These are phyloP conservation scores for Perithous albicinctus DNA, from an alignment of 2,888 invertebrate species.

Conservation along the genomic window DNA sequence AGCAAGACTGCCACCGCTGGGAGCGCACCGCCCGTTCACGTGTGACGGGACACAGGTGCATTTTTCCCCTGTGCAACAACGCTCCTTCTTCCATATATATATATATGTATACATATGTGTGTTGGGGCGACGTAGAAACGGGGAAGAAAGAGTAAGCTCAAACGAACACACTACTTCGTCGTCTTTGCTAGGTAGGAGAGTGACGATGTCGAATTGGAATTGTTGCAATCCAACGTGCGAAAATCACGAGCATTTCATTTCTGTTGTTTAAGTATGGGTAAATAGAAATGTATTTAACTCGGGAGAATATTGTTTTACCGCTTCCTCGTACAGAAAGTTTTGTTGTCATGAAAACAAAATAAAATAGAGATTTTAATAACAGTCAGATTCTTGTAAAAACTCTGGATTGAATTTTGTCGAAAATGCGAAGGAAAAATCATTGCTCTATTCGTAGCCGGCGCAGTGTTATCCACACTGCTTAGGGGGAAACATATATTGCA, in stretches of 20 bases:
- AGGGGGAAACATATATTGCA: too few species aligned
- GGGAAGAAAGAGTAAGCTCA: constrained; percentile 24
- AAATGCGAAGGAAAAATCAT: too few species aligned
- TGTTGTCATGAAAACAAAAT: too few species aligned
- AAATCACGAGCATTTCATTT: constrained; percentile 62
- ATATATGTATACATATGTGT: constrained; percentile 13
- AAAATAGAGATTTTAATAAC: too few species aligned
- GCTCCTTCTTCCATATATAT: background rate
- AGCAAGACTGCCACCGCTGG: constrained; percentile 32
- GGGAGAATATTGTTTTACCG: background rate
- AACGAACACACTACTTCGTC: constrained; percentile 72
- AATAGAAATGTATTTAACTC: constrained; percentile 2
- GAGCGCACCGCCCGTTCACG: constrained; percentile 54
- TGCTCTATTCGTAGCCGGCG: too few species aligned
- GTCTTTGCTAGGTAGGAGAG: constrained; percentile 75
- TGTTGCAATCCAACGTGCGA: constrained; percentile 60
- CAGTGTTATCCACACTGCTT: too few species aligned
- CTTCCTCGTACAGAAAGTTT: too few species aligned
- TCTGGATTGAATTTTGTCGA: too few species aligned
- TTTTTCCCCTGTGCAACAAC: constrained; percentile 60
- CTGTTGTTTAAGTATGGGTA: constrained; percentile 32
- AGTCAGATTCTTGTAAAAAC: too few species aligned
- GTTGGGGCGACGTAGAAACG: constrained; percentile 7
- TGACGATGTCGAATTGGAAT: constrained; percentile 67
- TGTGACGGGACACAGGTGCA: constrained; percentile 70